These are phyloP conservation scores for Lamproptera curius DNA, from an alignment of 2,888 invertebrate genomes.

Conservation along the genomic window DNA sequence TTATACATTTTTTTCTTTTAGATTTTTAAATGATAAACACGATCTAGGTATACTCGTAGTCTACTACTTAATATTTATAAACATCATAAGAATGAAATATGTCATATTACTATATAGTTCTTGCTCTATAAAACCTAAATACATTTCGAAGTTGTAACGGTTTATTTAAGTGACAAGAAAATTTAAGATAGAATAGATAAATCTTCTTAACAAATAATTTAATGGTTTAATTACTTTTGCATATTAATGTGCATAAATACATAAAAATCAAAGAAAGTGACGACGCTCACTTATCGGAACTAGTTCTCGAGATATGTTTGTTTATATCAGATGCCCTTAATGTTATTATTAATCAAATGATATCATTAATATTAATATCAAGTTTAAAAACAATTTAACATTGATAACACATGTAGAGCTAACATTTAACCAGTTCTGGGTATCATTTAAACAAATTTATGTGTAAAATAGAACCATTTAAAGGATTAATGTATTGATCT, in stretches of 20 bases:
- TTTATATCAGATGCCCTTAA: not conserved
- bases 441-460: too few relatives aligned
- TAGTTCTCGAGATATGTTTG: not conserved
- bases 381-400: not conserved
- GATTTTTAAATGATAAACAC: too few relatives aligned
- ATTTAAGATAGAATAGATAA: not conserved
- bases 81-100: too few relatives aligned
- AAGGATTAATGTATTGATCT: too few relatives aligned
- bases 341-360: not conserved
- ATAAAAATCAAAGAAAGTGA: not conserved
- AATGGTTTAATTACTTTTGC: not conserved
- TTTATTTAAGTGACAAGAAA: constrained; percentile 1
- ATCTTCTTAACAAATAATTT: constrained; percentile 6
- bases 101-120: too few relatives aligned
- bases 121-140: too few relatives aligned
- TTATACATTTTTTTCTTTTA: too few relatives aligned
- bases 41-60: too few relatives aligned
- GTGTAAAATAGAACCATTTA: too few relatives aligned
- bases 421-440: not conserved
- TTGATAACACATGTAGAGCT: not conserved
- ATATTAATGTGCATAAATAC: constrained; percentile 8
- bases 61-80: too few relatives aligned
- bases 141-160: too few relatives aligned
- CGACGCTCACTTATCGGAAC: not conserved
- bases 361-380: not conserved